Percentiles rank a stretch among this genome's conserved stretches.
These are phyloP conservation scores for Mesoclemmys tuberculata DNA, from an alignment of 2,113 vertebrate species.

Conservation along the genomic window DNA sequence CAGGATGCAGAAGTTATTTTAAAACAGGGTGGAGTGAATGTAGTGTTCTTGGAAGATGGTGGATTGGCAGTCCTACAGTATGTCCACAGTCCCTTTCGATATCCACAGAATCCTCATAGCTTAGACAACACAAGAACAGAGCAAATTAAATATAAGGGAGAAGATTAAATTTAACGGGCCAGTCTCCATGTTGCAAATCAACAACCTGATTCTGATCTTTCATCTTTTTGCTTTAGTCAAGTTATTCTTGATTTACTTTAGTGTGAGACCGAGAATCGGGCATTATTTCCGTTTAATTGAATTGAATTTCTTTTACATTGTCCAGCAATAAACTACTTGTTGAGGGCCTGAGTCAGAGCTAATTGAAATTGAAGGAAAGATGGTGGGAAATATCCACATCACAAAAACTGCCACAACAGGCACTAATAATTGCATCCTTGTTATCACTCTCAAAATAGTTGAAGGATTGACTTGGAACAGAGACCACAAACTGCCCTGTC, in stretches of 20 bases:
- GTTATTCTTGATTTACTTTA: background rate
- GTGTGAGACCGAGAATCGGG: background rate
- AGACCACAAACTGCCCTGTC: background rate
- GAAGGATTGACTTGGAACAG: background rate
- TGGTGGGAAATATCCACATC: background rate
- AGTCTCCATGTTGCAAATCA: slow-evolving; percentile 34
- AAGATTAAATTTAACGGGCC: slow-evolving; percentile 49
- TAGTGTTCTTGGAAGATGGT: slow-evolving; percentile 65
- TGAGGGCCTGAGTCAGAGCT: background rate
- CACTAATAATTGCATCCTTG: background rate
- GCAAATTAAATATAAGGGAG: slow-evolving; percentile 55
- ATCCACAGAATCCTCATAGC: slow-evolving; percentile 49
- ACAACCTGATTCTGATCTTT: slow-evolving; percentile 2
- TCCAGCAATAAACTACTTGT: background rate
- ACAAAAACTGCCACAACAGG: background rate
- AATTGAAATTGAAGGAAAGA: background rate
- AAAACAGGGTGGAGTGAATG: slow-evolving; percentile 39
- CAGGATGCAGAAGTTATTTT: slow-evolving; percentile 51
- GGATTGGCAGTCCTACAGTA: slow-evolving; percentile 49
- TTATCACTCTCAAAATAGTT: background rate
- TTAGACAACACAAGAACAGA: slow-evolving; percentile 59
- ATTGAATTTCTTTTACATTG: background rate
- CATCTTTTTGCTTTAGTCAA: slow-evolving; percentile 40
- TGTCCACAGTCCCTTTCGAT: slow-evolving; percentile 28
- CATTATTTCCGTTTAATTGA: background rate